Base-by-base conservation (phyloP, 2,888 invertebrate species). In the Periphyllus acericola region DNA sequence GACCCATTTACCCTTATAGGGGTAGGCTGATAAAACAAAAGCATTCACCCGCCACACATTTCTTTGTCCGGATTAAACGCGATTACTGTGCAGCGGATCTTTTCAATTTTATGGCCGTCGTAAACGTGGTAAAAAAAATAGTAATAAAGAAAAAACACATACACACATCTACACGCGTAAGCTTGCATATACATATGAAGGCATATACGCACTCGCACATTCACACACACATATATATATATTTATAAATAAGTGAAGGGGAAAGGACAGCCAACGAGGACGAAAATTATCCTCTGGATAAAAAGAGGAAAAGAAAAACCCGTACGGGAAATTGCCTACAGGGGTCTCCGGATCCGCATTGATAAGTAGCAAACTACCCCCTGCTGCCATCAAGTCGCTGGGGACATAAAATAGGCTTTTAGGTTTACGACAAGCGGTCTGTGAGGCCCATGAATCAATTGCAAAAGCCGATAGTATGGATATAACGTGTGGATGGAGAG, bases 11-110 rank as follows among this genome's bases (percentile, higher is more conserved):
- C 60, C 60, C 74, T 60, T 32, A 60, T 83, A 55, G 36, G 55
- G 71, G 19, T 74, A 52, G 84, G 19, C 68, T 71, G 68, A 79
- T 86, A 86, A 86, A 86, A 86, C 86, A 78, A 79, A 86, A 79
- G 86, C 52, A 25, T 71, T 52, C 68, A 25, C 25, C 68, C 79
- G 21, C 34, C 32, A 25, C 52, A 29, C 34, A 52, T 46, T 79
- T 79, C 34, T 86, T 79, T 86, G 79, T 79, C 52, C 55, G 55
- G 86, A 86, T 86, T 86, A 86, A 79, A 79, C 78, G 79, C 55
- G 79, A 86, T 79, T 86, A 86, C 79, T 3, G 78, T 17, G 71
- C 71, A 36, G 36, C 29, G 85, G 71, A 55, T 36, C 72, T 36
- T 74, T 83, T 83, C 74, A 75, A 83, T 75, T 83, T 75, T 83